Percentiles rank a stretch among this genome's conserved stretches.
Conservation (phyloP, 2,797 vertebrate genomes). For the Heliangelus exortis region DNA sequence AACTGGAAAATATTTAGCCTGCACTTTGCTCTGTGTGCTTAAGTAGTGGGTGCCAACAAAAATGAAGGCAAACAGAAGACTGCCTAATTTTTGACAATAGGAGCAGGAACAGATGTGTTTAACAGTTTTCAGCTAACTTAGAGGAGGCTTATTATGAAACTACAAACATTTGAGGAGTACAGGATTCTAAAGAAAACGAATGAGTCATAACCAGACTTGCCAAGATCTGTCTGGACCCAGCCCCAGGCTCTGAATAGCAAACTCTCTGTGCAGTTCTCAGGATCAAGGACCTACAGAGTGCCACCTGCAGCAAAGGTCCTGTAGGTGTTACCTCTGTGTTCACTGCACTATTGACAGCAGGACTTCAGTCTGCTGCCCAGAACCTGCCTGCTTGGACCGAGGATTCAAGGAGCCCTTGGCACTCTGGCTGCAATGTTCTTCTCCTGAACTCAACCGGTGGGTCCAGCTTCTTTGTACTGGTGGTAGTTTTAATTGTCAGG, state of each 20-base stretch:
- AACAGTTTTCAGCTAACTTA: slow-evolving; percentile 39
- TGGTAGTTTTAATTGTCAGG: background rate
- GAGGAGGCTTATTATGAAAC: slow-evolving; percentile 40
- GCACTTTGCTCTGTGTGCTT: background rate
- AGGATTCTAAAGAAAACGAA: slow-evolving; percentile 36
- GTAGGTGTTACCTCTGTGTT: background rate
- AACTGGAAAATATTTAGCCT: slow-evolving; percentile 49
- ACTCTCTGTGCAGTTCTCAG: background rate
- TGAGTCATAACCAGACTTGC: slow-evolving; percentile 40
- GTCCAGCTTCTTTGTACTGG: background rate
- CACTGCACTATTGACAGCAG: background rate
- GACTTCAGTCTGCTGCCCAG: background rate
- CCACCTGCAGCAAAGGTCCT: background rate
- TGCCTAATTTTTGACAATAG: slow-evolving; percentile 51
- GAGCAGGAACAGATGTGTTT: slow-evolving; percentile 44
- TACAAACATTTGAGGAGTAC: slow-evolving; percentile 16
- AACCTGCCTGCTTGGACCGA: background rate
- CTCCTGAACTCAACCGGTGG: background rate
- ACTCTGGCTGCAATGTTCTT: background rate
- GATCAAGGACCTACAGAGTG: background rate
- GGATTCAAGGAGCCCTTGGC: background rate
- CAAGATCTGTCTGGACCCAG: slow-evolving; percentile 42
- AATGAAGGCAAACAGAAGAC: slow-evolving; percentile 38
- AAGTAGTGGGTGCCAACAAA: slow-evolving; percentile 21
- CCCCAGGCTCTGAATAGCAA: background rate